phyloP scores from a whole-genome alignment of 2,888 invertebrate genomes.

The Onthophagus sagittarius region DNA sequence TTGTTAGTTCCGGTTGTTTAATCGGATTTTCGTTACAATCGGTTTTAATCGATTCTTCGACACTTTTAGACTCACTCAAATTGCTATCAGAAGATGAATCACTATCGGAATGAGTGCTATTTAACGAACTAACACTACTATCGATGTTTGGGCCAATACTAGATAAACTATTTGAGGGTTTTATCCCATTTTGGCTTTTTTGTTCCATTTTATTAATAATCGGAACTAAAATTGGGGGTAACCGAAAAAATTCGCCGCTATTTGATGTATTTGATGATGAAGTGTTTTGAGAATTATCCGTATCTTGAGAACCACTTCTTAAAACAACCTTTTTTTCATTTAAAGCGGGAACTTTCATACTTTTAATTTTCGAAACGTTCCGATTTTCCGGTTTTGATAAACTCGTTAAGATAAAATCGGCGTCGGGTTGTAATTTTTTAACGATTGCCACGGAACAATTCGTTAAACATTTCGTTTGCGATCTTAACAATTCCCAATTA shows the following conservation, averaged over 20 bases:
- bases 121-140: conserved; percentile 49
- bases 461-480: conserved; percentile 58
- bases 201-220: conserved; percentile 62
- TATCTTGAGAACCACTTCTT: conserved; percentile 54
- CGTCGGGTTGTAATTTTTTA: conserved; percentile 43
- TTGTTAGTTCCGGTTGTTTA: neutral
- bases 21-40: neutral
- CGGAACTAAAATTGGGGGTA: conserved; percentile 69
- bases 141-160: conserved; percentile 70
- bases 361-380: conserved; percentile 15
- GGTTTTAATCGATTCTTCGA: conserved; percentile 36
- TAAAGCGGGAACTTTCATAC: conserved; percentile 45
- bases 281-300: conserved; percentile 59
- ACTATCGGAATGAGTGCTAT: conserved; percentile 42
- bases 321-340: conserved; percentile 52
- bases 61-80: conserved; percentile 42
- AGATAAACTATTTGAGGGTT: conserved; percentile 59
- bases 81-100: conserved; percentile 35
- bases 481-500: conserved; percentile 79
- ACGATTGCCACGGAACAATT: conserved; percentile 39
- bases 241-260: conserved; percentile 55
- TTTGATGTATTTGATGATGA: conserved; percentile 44
- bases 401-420: conserved; percentile 47
- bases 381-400: conserved; percentile 36
- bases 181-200: conserved; percentile 33